A percentile compares a stretch with the other conserved stretches of the same genome.
Evolutionary conservation across 2,797 vertebrate genomes (phyloP).

Genomic region (Gymnothorax javanicus): DNA sequence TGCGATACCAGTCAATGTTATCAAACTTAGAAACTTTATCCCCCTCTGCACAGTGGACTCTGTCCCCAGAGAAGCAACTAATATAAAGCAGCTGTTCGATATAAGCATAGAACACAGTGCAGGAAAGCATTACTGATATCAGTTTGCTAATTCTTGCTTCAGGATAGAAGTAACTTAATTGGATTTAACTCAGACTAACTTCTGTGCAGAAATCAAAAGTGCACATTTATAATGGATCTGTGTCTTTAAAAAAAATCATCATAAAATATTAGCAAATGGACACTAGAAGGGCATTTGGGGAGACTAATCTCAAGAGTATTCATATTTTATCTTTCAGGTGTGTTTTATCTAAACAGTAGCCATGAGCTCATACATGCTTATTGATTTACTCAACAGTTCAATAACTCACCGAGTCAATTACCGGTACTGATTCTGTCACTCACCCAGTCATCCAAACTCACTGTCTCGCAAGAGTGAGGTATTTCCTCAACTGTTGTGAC

Average conservation of each 20-base stretch:
- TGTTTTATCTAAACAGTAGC: neutral
- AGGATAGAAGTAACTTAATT: neutral
- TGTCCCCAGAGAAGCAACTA: neutral
- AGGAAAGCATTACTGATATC: constrained; percentile 6
- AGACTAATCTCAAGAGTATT: neutral
- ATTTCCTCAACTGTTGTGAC: neutral
- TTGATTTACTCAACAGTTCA: neutral
- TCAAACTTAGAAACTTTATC: neutral
- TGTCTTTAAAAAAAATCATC: neutral
- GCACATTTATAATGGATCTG: neutral
- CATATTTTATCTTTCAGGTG: neutral
- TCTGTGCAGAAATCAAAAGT: neutral
- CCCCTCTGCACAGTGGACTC: neutral
- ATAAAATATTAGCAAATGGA: neutral
- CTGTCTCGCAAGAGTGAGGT: neutral
- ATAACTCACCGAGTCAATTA: neutral
- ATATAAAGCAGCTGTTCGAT: neutral
- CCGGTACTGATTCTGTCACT: neutral
- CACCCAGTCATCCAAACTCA: neutral
- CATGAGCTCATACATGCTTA: neutral
- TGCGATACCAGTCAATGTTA: neutral
- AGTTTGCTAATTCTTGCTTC: neutral
- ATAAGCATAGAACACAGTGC: neutral
- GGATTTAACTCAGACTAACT: neutral
- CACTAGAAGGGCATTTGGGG: neutral